Evolutionary conservation across 2,888 invertebrate species (phyloP), one percentile per base, ranked within the genome.

Genomic region (Platynereis dumerilii): DNA sequence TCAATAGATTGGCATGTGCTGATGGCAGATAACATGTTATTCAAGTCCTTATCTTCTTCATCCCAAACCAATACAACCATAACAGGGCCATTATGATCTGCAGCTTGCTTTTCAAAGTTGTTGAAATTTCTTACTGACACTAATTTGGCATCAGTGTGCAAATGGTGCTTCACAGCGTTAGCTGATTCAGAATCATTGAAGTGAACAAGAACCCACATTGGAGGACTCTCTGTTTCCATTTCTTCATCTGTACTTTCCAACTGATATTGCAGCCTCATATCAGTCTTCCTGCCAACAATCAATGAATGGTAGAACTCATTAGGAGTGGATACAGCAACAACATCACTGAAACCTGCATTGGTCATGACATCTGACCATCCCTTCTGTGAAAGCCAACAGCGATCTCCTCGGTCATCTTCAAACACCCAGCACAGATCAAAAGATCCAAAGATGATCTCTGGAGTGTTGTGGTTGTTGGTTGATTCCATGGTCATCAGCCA

Each of bases 231-330:
- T 44, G 45, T 42, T 44, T 58, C 45, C 44, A 26, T 24, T 1
- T 28, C 28, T 12, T 22, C 22, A 20, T 58, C 44, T 3, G 28
- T 29, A 20, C 52, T 52, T 26, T 20, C 28, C 20, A 17, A 20
- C 53, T 20, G 44, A 17, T 58, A 58, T 22, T n/a, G 20, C 2
- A 58, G 44, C 20, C 26, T n/a, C 44, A 58, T 42, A 24, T 64
- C 29, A n/a, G 52, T 26, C 34, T 64, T 64, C 20, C 54, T 45
- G 15, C 64, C 64, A 17, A 64, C 15, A 22, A 64, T 28, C 48
- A 64, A 24, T 10, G 64, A 64, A 34, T 64, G 64, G 26, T 56
- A 64, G 53, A 64, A 64, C 45, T 64, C 64, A 3, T 58, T 58
- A 17, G 64, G 64, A 24, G 56, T 34, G 7, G 64, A 57, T 26